Base-by-base conservation (phyloP, 2,113 vertebrate species). In the Chloropsis cyanopogon region DNA sequence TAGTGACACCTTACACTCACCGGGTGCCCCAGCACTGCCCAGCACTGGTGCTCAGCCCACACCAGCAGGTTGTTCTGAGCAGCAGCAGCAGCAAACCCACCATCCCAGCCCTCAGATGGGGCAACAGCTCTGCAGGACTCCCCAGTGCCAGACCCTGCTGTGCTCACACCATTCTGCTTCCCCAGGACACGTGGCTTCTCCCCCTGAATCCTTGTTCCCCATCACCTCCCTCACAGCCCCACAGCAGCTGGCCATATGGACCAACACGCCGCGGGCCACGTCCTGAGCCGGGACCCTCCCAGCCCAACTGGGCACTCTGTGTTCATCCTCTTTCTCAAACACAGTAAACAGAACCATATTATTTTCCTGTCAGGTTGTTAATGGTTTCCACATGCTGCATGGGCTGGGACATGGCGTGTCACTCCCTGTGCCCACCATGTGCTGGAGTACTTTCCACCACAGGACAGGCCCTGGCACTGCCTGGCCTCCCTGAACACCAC, bases 301-400 rank as follows among this genome's bases (percentile, higher is more conserved):
- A 70, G 60, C 86, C 82, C 12, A 1, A 59, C 26, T 3, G 35
- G 95, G 96, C 92, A 96, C 88, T 86, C 83, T 71, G 92, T 68
- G 95, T 95, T 60, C 22, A 20, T 77, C 87, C 86, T 86, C 63
- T 84, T 39, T 56, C 71, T 92, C 82, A 86, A 95, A 84, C 22
- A 35, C 76, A 90, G 91, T 87, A 96, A 96, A 95, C 95, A 96
- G 95, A 93, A 96, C 91, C 82, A 42, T 52, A 80, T 80, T 82
- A 68, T 87, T 96, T 95, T 87, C 87, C 20, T 33, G 41, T 88
- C 93, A 89, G 90, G 94, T 88, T 79, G 95, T 29, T 86, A 91
- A 97, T 89, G n/a, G 77, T 35, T 95, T 80, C 96, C 97, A 94
- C 59, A 85, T 85, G 95, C 80, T 33, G 69, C 57, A 24, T 0